phyloP scores from a whole-genome alignment of 2,113 vertebrate genomes.

The Nansenia antarctica region DNA sequence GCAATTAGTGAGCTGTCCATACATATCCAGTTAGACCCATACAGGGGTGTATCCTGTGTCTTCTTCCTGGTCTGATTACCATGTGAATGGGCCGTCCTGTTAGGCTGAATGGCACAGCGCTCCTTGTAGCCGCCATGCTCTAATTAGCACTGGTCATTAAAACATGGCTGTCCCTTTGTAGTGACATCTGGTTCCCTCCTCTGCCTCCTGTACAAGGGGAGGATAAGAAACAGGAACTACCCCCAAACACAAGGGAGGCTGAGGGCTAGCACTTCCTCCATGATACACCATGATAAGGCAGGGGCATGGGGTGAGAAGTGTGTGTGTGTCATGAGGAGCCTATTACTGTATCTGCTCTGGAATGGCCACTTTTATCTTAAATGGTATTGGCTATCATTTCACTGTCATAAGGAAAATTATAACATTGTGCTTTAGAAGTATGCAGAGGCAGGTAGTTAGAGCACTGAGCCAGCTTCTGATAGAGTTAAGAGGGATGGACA shows the following conservation, averaged over 20 bases:
- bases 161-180: slow-evolving; percentile 42
- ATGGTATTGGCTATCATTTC: too few relatives aligned
- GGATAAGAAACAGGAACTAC: slow-evolving; percentile 33
- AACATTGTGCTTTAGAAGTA: too few relatives aligned
- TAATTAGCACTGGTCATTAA: slow-evolving; percentile 50
- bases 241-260: slow-evolving; percentile 36
- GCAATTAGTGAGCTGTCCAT: slow-evolving; percentile 26
- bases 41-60: slow-evolving; percentile 35
- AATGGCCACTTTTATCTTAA: too few relatives aligned
- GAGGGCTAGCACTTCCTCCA: slow-evolving; percentile 30
- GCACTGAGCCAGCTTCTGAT: too few relatives aligned
- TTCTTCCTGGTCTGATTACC: slow-evolving; percentile 39
- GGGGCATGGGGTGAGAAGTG: neutral
- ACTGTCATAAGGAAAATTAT: too few relatives aligned
- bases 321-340: too few relatives aligned
- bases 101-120: slow-evolving; percentile 23
- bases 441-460: too few relatives aligned
- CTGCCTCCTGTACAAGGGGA: slow-evolving; percentile 41
- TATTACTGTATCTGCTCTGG: too few relatives aligned
- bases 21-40: slow-evolving; percentile 25
- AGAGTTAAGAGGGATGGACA: too few relatives aligned
- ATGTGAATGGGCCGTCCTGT: slow-evolving; percentile 40
- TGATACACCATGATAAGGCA: neutral
- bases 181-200: slow-evolving; percentile 49
- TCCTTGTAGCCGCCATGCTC: slow-evolving; percentile 37